Evolutionary conservation across 2,888 invertebrate species (phyloP), one percentile per base, ranked within the genome.

Genomic region (Phymatocera aterrima): DNA sequence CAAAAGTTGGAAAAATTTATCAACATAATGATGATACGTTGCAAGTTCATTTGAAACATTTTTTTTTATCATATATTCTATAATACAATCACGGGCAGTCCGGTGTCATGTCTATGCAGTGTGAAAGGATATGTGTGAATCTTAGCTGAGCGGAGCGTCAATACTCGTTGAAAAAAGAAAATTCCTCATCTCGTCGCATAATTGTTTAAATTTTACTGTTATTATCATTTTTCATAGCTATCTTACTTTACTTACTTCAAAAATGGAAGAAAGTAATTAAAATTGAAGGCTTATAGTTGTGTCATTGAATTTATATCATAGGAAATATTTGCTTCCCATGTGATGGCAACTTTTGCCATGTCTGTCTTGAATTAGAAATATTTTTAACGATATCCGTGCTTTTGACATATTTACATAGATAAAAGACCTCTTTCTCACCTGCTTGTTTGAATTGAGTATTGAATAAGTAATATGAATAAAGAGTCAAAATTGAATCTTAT

Each of bases 21-120:
- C 2, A 60, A 60, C 10, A 60, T 60, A 2, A 51, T 5, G 8
- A n/a, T 51, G 4, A 18, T 51, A 8, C 15, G n/a, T 51, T 40
- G 40, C 40, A 8, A 5, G 40, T 40, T 4, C 8, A 8, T 5
- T 8, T 4, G 40, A 40, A 40, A 40, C 40, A 40, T 40, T 40
- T 40, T 40, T 40, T 4, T 40, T 40, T 40, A 40, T 40, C 40
- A 4, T 40, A 4, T 40, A 40, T 40, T 51, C 6, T 1, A 8
- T 51, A 18, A 51, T 21, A 40, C 12, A 57, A 12, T 57, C 4
- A 10, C 43, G 43, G 31, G 37, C 28, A 18, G 18, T 51, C n/a
- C n/a, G 70, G 57, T 72, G 72, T 72, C 72, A 72, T 72, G 72
- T 72, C 72, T 72, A 54, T 72, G 72, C 72, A 72, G 72, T 72